Evolutionary conservation across 1,140 invertebrate genomes (phyloP), one percentile per base, ranked within the genome.

Genomic region (Pseudachorutes palmiensis): DNA sequence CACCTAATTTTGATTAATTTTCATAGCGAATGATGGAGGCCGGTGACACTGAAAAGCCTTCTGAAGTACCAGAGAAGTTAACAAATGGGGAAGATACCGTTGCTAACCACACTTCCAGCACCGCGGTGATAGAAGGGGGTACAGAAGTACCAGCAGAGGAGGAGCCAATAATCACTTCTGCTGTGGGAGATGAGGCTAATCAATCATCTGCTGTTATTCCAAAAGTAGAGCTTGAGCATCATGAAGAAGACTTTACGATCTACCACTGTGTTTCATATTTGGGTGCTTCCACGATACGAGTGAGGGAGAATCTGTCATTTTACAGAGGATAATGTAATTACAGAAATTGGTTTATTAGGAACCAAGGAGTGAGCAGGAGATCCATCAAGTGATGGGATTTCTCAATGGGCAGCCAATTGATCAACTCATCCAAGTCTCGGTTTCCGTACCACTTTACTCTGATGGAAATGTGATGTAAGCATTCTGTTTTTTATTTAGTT

Each of bases 241-340:
- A 70, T 14, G 75, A 89, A 76, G 89, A 91, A 78, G 89, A 93
- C 69, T 92, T 90, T 75, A 92, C 90, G 63, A 86, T 94, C 74
- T 97, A 97, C 78, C 88, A 92, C 77, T 89, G 92, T 22, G 90
- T 99, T 30, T 92, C 90, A 62, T 98, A 98, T 81, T 82, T 98
- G 66, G 95, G 96, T 33, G 90, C 91, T 14, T 90, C 94, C 55
- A 86, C 87, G 66, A 94, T 98, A 67, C 92, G 92, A 78, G 90
- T 73, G 36, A 48, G 60, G n/a, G n/a, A n/a, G n/a, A n/a, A n/a
- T n/a, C n/a, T n/a, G n/a, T n/a, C n/a, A n/a, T n/a, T n/a, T n/a
- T n/a, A n/a, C n/a, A n/a, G n/a, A n/a, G n/a, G n/a, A n/a, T n/a
- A n/a, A n/a, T n/a, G n/a, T n/a, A n/a, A n/a, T n/a, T n/a, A 22